Percentiles rank a stretch among this genome's conserved stretches.
Conservation (phyloP, 2,113 vertebrate genomes). For the Hypanus sabinus region DNA sequence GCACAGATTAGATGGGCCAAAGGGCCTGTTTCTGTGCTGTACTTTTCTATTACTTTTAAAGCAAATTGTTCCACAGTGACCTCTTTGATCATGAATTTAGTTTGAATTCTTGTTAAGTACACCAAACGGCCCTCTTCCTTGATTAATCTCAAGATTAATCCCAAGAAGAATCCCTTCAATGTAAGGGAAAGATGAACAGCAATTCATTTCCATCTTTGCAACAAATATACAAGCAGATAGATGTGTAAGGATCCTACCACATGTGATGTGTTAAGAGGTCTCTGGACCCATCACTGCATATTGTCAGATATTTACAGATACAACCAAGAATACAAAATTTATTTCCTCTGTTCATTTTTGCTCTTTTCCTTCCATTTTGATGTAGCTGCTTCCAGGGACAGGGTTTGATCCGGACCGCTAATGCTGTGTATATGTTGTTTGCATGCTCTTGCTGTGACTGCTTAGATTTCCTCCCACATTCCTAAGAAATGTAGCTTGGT, state of each 20-base stretch:
- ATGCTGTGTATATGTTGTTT: too few species aligned
- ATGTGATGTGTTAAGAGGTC: background rate
- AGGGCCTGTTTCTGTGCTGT: too few species aligned
- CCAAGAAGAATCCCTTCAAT: background rate
- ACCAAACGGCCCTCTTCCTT: background rate
- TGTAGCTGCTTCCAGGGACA: too few species aligned
- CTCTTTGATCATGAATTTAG: background rate
- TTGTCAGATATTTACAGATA: background rate
- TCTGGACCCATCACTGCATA: background rate
- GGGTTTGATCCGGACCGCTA: too few species aligned
- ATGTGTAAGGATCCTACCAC: background rate
- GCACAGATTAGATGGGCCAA: too few species aligned
- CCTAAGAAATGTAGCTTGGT: too few species aligned
- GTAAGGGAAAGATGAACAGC: background rate
- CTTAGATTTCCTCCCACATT: too few species aligned
- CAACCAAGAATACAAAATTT: background rate
- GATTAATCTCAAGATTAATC: constrained; percentile 11
- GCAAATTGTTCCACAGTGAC: background rate
- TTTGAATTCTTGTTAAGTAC: background rate
- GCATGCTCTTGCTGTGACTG: too few species aligned
- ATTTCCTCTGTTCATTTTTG: background rate
- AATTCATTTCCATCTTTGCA: background rate
- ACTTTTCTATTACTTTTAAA: too few species aligned
- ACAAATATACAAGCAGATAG: background rate
- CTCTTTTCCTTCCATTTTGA: background rate